Conservation (phyloP, 1,140 invertebrate genomes). For the Orussus abietinus region DNA sequence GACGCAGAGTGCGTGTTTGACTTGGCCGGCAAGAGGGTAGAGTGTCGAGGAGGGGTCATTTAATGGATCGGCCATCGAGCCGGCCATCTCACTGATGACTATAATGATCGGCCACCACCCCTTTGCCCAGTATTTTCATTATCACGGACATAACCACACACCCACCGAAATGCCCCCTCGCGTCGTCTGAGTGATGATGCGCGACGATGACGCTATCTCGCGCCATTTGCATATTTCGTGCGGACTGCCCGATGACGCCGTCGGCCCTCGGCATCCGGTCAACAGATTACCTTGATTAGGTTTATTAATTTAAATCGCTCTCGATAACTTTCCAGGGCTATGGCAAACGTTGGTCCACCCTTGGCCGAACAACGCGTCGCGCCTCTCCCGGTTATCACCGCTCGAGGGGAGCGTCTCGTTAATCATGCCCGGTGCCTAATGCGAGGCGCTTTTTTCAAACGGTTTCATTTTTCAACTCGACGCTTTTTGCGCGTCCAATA, state of each 20-base stretch:
- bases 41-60: constrained; percentile 18
- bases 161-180: constrained; percentile 22
- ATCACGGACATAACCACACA: constrained; percentile 24
- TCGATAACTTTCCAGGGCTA: too few relatives aligned
- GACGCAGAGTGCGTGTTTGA: constrained; percentile 15
- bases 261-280: constrained; percentile 6
- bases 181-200: constrained; percentile 29
- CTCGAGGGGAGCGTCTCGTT: too few relatives aligned
- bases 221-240: constrained; percentile 41
- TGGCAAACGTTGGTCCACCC: too few relatives aligned
- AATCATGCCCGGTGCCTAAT: too few relatives aligned
- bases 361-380: too few relatives aligned
- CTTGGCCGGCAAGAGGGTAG: constrained; percentile 11
- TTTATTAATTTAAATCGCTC: constrained; percentile 41
- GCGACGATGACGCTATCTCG: constrained; percentile 20
- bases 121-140: constrained; percentile 40
- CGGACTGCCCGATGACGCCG: constrained; percentile 15
- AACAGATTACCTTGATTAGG: constrained; percentile 38
- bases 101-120: constrained; percentile 24
- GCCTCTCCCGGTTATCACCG: too few relatives aligned
- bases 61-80: constrained; percentile 38
- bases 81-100: constrained; percentile 36
- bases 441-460: too few relatives aligned
- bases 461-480: too few relatives aligned
- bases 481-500: too few relatives aligned